Evolutionary conservation across 2,888 invertebrate species (phyloP).

Genomic region (Apoda limacodes): DNA sequence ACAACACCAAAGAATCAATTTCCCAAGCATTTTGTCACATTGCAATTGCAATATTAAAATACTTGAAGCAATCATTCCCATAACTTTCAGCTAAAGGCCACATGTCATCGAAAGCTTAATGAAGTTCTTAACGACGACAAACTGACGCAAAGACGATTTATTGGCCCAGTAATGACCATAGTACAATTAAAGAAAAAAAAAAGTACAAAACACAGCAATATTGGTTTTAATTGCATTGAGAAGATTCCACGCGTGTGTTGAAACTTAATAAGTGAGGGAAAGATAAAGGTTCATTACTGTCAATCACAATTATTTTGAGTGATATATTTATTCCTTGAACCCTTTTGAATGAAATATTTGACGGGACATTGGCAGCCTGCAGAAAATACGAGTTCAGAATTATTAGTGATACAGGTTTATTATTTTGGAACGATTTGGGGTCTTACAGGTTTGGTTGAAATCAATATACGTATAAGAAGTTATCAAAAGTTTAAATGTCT

Average conservation of each 20-base stretch:
- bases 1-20: conserved; percentile 33
- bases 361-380: too few relatives aligned
- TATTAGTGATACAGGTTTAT: too few relatives aligned
- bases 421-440: too few relatives aligned
- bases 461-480: too few relatives aligned
- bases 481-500: too few relatives aligned
- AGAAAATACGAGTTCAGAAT: too few relatives aligned
- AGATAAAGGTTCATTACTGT: conserved; percentile 17
- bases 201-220: conserved; percentile 25
- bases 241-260: too few relatives aligned
- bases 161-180: conserved; percentile 48
- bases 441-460: too few relatives aligned
- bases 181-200: conserved; percentile 36
- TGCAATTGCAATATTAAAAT: conserved; percentile 38
- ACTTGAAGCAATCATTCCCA: conserved; percentile 37
- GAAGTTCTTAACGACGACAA: conserved; percentile 55
- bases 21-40: conserved; percentile 41
- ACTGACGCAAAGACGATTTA: conserved; percentile 51
- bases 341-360: too few relatives aligned
- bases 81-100: conserved; percentile 43
- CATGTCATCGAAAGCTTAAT: conserved; percentile 44
- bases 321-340: too few relatives aligned
- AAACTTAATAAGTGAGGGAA: conserved; percentile 17
- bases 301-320: conserved; percentile 17
- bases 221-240: conserved; percentile 31